Evolutionary conservation across 2,797 vertebrate genomes (phyloP).

Genomic region (Phrynocephalus forsythii): DNA sequence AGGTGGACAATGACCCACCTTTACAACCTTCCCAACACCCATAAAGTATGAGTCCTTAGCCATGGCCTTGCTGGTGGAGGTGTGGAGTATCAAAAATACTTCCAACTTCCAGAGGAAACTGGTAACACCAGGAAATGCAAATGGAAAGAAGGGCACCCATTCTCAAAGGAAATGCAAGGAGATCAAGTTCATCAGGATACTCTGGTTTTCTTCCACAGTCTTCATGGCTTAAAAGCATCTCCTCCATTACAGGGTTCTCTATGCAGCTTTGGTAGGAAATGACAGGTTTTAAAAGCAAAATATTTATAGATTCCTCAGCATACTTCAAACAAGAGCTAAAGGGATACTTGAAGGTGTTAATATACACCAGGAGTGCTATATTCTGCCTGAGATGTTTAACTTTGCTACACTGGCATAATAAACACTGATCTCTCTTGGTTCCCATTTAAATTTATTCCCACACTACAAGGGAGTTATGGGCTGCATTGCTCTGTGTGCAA

Average conservation of each 20-base stretch:
- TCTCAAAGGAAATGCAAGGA: too few species aligned
- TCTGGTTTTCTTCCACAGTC: neutral
- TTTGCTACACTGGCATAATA: slow-evolving; percentile 5
- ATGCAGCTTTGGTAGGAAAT: neutral
- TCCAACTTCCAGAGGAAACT: neutral
- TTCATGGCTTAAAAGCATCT: neutral
- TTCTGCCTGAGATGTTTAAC: slow-evolving; percentile 1
- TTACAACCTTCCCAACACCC: too few species aligned
- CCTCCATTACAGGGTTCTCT: neutral
- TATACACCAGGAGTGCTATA: neutral
- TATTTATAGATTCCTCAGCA: slow-evolving; percentile 9
- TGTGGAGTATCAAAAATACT: too few species aligned
- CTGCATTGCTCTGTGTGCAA: neutral
- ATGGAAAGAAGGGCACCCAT: neutral
- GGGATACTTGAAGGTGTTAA: neutral
- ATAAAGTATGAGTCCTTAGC: too few species aligned
- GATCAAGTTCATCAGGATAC: neutral
- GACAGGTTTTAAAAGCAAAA: neutral
- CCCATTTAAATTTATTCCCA: slow-evolving; percentile 12
- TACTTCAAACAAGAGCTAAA: slow-evolving; percentile 5
- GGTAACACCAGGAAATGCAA: neutral
- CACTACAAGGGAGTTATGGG: neutral
- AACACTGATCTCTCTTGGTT: neutral
- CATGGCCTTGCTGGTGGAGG: too few species aligned
- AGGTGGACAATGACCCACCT: too few species aligned